phyloP scores from a whole-genome alignment of 2,888 invertebrate genomes.

The Dichetophora obliterata region DNA sequence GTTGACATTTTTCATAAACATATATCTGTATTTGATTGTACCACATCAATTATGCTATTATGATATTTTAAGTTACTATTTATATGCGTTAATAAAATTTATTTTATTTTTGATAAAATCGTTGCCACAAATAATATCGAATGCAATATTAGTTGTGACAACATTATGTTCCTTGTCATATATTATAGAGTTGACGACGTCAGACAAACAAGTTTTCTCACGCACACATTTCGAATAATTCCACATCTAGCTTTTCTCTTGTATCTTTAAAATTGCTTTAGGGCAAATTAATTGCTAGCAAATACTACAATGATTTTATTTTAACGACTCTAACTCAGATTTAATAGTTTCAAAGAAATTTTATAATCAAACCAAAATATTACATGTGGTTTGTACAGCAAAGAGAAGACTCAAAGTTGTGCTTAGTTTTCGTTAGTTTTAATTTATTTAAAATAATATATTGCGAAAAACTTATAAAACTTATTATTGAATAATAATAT shows the following conservation, averaged over 20 bases:
- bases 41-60: background rate
- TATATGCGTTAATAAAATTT: background rate
- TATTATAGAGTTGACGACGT: constrained; percentile 25
- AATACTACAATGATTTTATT: constrained; percentile 28
- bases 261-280: constrained; percentile 12
- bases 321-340: background rate
- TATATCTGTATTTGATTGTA: background rate
- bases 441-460: constrained; percentile 26
- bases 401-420: background rate
- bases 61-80: background rate
- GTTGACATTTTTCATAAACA: background rate
- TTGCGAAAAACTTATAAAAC: constrained; percentile 23
- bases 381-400: background rate
- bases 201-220: constrained; percentile 45
- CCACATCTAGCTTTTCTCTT: constrained; percentile 20
- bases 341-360: background rate
- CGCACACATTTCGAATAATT: constrained; percentile 45
- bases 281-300: background rate
- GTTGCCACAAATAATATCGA: background rate
- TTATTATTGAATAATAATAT: constrained; percentile 19
- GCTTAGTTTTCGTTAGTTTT: background rate
- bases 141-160: background rate
- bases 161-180: background rate
- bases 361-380: background rate
- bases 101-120: background rate